phyloP scores from a whole-genome alignment of 2,888 invertebrate genomes.

The Oscheius sp. region DNA sequence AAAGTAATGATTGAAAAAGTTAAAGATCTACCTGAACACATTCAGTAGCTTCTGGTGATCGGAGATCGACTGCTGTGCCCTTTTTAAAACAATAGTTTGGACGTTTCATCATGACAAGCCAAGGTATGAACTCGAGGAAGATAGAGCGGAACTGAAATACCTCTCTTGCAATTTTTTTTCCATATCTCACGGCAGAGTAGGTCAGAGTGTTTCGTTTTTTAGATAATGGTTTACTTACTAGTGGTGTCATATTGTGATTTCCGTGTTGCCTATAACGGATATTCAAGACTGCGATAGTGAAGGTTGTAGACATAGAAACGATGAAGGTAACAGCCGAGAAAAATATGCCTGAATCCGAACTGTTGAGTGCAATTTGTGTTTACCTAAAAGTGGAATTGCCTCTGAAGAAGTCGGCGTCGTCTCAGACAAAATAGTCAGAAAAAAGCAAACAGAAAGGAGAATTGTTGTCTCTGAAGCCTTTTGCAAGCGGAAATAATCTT shows the following conservation, averaged over 20 bases:
- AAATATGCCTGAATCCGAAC: slow-evolving; percentile 54
- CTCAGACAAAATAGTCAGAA: slow-evolving; percentile 95
- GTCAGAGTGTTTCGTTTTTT: neutral
- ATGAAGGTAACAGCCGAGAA: slow-evolving; percentile 62
- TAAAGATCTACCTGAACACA: slow-evolving; percentile 37
- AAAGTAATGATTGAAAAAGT: neutral
- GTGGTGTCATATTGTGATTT: slow-evolving; percentile 51
- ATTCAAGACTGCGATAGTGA: slow-evolving; percentile 58
- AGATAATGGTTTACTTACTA: slow-evolving; percentile 30
- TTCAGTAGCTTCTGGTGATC: slow-evolving; percentile 31
- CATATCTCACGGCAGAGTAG: too few species aligned
- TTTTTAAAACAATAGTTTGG: slow-evolving; percentile 45
- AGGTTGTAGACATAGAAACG: slow-evolving; percentile 59
- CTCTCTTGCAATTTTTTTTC: too few species aligned
- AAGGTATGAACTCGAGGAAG: slow-evolving; percentile 59
- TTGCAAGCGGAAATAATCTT: neutral
- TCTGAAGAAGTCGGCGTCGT: slow-evolving; percentile 95
- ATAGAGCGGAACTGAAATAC: slow-evolving; percentile 50
- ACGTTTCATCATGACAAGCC: slow-evolving; percentile 55
- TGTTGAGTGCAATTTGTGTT: too few species aligned
- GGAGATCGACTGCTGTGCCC: slow-evolving; percentile 28
- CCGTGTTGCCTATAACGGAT: slow-evolving; percentile 58
- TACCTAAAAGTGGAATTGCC: slow-evolving; percentile 57
- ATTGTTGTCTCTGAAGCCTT: slow-evolving; percentile 64
- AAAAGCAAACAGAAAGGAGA: slow-evolving; percentile 89